phyloP scores from a whole-genome alignment of 2,797 vertebrate genomes.

The Diplodus sargus region DNA sequence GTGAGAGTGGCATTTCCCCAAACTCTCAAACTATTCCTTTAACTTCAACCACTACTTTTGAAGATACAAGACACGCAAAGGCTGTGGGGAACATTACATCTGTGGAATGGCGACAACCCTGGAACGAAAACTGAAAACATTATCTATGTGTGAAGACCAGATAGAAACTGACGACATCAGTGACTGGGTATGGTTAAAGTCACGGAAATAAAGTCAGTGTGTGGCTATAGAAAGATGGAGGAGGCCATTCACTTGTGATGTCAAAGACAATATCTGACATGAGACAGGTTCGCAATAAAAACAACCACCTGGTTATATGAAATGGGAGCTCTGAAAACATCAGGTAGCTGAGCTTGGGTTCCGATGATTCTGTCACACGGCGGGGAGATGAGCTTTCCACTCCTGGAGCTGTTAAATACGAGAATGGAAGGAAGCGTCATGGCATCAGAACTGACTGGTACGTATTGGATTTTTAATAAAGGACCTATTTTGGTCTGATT shows the following conservation, averaged over 20 bases:
- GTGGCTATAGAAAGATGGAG: background rate
- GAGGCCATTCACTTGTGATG: background rate
- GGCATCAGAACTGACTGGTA: conserved; percentile 4
- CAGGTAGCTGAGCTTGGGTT: background rate
- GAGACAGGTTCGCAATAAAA: background rate
- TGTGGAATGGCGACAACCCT: background rate
- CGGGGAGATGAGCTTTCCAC: background rate
- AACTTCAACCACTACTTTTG: background rate
- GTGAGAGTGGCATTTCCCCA: background rate
- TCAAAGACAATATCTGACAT: background rate
- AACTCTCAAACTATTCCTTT: background rate
- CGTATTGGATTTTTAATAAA: conserved; percentile 24
- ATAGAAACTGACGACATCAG: background rate
- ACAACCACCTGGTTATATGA: background rate
- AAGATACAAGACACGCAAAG: background rate
- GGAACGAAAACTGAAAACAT: background rate
- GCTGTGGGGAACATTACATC: no score
- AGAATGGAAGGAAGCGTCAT: background rate
- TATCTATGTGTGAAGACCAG: background rate
- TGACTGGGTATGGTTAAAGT: background rate
- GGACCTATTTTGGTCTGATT: conserved; percentile 7
- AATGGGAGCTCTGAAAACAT: background rate
- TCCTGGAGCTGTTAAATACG: background rate
- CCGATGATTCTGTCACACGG: background rate
- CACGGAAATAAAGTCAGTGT: background rate